Conservation (phyloP, 2,113 vertebrate genomes). For the Andinoacara biseriatus region DNA sequence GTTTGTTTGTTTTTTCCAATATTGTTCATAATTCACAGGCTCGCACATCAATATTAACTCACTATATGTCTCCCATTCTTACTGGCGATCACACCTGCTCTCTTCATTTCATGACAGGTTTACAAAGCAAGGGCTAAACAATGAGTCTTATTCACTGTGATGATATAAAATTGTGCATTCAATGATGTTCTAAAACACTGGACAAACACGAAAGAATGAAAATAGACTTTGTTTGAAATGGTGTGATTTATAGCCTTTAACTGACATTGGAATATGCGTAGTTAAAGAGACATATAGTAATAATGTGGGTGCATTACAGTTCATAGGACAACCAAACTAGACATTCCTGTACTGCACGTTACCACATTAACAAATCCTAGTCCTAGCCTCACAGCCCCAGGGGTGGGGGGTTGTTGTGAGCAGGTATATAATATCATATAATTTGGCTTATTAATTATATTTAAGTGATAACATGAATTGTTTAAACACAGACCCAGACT, state of each 20-base stretch:
- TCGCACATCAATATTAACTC: not conserved
- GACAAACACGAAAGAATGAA: not conserved
- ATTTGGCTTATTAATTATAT: not conserved
- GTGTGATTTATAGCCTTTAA: not conserved
- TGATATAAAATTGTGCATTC: not conserved
- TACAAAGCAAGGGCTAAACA: slow-evolving; percentile 6
- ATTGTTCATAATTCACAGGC: not conserved
- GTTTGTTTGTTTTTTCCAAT: not conserved
- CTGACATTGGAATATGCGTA: not conserved
- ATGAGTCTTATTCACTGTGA: not conserved
- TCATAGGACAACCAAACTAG: not conserved
- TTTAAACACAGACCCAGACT: not conserved
- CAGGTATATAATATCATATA: not conserved
- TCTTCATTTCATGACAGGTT: not conserved
- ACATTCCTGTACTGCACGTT: not conserved
- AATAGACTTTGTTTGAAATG: not conserved
- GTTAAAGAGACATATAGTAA: not conserved
- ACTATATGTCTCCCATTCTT: not conserved
- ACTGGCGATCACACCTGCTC: not conserved
- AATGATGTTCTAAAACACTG: not conserved
- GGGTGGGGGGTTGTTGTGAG: not conserved
- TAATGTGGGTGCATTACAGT: not conserved
- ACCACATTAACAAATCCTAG: not conserved
- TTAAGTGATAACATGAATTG: not conserved
- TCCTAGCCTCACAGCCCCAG: not conserved